Evolutionary conservation across 2,888 invertebrate species (phyloP), one percentile per base, ranked within the genome.

Genomic region (Silvanus unidentatus): DNA sequence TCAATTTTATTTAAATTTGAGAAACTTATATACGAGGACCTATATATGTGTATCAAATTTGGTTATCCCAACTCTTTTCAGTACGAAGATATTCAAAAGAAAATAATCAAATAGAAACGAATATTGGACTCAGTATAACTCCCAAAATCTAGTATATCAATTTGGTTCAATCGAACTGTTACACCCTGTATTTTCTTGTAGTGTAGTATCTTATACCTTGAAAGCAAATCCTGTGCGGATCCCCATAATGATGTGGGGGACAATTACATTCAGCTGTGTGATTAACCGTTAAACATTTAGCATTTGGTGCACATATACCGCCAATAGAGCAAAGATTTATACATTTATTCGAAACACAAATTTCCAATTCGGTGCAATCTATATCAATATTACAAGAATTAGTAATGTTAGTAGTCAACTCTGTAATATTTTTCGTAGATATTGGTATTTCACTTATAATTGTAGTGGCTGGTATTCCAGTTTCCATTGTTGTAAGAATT

Each of bases 261-360:
- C 84, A 85, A 65, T 75, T 72, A 73, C 84, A 83, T 63, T 76
- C 73, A 61, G 79, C 78, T 54, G 74, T 75, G 69, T 82, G 82
- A 69, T 81, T 75, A 69, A 75, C 69, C 64, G 80, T 78, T 67
- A 72, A 75, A 76, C 82, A 83, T 64, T 75, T 71, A 66, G 78
- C 76, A 66, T 79, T 79, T 63, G 75, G 70, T 66, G 76, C 77
- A 74, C 84, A 84, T 40, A 69, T 54, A 42, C 65, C 65, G 50
- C 69, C 73, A 47, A 68, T 63, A 64, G 72, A 73, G 71, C 84
- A 84, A 59, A 81, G 78, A 68, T 80, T 78, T 71, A 78, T 74
- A 71, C 84, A 84, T 68, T 74, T 72, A 73, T 78, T 79, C 60
- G 74, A 74, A 58, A 77, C 70, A 71, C 86, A 86, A 61, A 77